phyloP scores from a whole-genome alignment of 1,140 invertebrate species.

The Drosophila tani region DNA sequence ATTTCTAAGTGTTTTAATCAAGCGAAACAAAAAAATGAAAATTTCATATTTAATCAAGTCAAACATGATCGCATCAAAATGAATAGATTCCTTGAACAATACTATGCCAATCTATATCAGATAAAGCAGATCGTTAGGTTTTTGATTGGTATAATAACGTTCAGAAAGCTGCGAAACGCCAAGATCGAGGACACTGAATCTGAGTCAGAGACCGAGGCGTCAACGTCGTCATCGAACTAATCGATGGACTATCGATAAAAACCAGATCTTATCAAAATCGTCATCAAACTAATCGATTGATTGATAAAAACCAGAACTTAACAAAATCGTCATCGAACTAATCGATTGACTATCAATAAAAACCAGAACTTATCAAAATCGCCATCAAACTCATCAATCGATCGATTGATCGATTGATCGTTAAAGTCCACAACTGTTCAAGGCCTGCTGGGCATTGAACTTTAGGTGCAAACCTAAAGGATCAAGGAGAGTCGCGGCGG shows the following conservation, averaged over 20 bases:
- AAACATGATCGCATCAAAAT: conserved; percentile 1
- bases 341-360: not conserved
- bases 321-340: conserved; percentile 3
- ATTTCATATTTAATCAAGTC: not conserved
- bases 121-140: conserved; percentile 19
- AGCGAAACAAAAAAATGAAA: not conserved
- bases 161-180: not conserved
- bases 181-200: not conserved
- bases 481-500: too few species aligned
- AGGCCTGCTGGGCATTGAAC: too few species aligned
- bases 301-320: too few species aligned
- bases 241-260: not conserved
- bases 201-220: not conserved
- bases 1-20: not conserved
- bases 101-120: conserved; percentile 12
- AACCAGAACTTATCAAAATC: not conserved
- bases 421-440: too few species aligned
- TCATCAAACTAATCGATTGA: too few species aligned
- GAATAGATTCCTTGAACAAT: conserved; percentile 23
- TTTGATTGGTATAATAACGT: conserved; percentile 15
- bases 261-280: too few species aligned
- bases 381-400: too few species aligned
- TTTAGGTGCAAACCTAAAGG: too few species aligned
- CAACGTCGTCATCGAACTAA: conserved; percentile 1
- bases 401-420: too few species aligned